Evolutionary conservation across 2,797 vertebrate species (phyloP), one percentile per base, ranked within the genome.

Genomic region (Gallinago solitaria): DNA sequence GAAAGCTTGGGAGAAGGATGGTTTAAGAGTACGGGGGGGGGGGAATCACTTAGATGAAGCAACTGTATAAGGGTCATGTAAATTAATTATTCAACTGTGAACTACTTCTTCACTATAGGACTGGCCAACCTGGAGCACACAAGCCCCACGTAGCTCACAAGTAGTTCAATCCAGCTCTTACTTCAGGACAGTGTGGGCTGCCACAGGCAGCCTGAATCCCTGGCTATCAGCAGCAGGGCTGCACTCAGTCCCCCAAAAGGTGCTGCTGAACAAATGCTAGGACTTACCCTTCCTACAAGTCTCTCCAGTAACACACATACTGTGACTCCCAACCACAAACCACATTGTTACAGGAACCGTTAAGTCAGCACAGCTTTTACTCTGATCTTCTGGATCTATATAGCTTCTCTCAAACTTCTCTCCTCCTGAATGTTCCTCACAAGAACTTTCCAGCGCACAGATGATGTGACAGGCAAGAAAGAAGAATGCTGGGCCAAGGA

Each of bases 101-200:
- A 12, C 21, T 25, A 27, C 30, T 39, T 19, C 11, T 57, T 51
- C 45, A 11, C 30, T 6, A 6, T 6, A 70, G 61, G 41, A 30
- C 25, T 8, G 13, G 3, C 18, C 41, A 47, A 11, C 20, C 56
- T 57, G 14, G 23, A 50, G 47, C 20, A 64, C 35, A 23, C 1
- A 8, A 24, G 20, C 15, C 17, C 32, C 1, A 0, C 3, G 12
- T 20, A 50, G 32, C 17, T 19, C 45, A 19, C 0, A 1, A 39
- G 28, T 0, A 27, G 32, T 37, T 43, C 32, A 39, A 6, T 15
- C 41, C 33, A 5, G 7, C 13, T 74, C 43, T 23, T 27, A 4
- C 15, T 16, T 9, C 23, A 50, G 47, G 39, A 13, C 21, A 67
- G 23, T 1, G 0, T 6, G 43, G 68, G 30, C 25, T 48, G 69